Conservation (phyloP, 2,113 vertebrate species). For the Neolamprologus fasciatus region DNA sequence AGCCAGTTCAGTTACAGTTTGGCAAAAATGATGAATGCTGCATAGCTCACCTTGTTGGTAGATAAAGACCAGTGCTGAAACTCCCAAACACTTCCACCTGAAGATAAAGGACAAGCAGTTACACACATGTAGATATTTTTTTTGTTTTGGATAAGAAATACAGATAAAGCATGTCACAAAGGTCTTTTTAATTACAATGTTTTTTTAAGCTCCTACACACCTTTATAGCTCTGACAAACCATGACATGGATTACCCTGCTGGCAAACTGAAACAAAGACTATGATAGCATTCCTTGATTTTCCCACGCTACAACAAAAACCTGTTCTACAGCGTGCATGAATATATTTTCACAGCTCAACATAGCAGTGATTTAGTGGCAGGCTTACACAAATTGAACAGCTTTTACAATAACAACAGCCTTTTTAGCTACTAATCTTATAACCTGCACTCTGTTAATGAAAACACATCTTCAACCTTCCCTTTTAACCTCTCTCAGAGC, state of each 20-base stretch:
- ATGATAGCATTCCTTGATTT: background rate
- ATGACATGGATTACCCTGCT: background rate
- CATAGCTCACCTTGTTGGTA: conserved; percentile 86
- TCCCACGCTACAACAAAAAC: background rate
- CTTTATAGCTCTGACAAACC: background rate
- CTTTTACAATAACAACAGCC: background rate
- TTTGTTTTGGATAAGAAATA: background rate
- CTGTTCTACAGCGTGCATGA: background rate
- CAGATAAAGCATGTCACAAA: background rate
- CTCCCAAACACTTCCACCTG: conserved; percentile 96
- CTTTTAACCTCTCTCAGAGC: background rate
- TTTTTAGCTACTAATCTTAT: background rate
- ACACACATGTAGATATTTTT: background rate
- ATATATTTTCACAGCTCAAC: background rate
- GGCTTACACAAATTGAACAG: background rate
- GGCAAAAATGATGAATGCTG: background rate
- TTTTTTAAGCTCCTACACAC: background rate
- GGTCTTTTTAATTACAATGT: background rate
- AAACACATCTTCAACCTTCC: background rate
- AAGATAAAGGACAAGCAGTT: background rate
- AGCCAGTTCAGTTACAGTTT: background rate
- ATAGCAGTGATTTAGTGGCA: background rate
- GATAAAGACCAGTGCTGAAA: conserved; percentile 92
- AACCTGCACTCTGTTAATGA: background rate
- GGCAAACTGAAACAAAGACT: background rate